Conservation (phyloP, 2,797 vertebrate species). For the Glyptemys insculpta region DNA sequence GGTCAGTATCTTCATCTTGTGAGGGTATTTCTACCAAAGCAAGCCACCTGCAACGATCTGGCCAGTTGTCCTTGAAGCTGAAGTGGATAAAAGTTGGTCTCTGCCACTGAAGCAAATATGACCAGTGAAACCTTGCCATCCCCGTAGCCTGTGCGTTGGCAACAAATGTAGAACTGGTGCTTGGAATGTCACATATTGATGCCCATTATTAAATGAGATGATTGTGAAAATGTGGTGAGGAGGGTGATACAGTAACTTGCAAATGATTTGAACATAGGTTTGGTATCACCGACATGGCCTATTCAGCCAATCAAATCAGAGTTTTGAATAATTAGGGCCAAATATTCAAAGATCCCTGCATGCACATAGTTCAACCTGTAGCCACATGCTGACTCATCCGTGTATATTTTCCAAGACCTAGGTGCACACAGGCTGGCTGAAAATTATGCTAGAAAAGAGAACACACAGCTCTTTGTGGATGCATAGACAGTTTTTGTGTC, state of each 20-base stretch:
- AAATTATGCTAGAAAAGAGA: not conserved
- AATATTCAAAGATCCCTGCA: not conserved
- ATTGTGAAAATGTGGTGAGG: not conserved
- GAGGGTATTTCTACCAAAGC: not conserved
- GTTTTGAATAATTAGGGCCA: not conserved
- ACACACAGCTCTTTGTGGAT: not conserved
- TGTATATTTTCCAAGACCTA: not conserved
- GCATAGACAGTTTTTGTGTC: not conserved
- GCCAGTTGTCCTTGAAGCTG: too few relatives aligned
- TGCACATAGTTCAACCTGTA: not conserved
- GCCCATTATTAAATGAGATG: not conserved
- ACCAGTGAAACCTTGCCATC: not conserved
- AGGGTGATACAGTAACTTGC: not conserved
- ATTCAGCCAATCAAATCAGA: not conserved
- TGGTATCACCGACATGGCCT: not conserved
- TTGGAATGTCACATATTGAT: not conserved
- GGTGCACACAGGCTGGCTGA: not conserved
- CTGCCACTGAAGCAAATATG: not conserved
- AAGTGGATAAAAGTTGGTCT: not conserved
- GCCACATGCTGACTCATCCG: not conserved
- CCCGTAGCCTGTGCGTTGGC: not conserved
- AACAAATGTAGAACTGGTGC: not conserved
- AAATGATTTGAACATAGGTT: not conserved
- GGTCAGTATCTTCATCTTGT: not conserved
- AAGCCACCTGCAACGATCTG: not conserved